These are phyloP conservation scores for Heteropelma amictum DNA, from an alignment of 2,888 invertebrate genomes.

Conservation along the genomic window DNA sequence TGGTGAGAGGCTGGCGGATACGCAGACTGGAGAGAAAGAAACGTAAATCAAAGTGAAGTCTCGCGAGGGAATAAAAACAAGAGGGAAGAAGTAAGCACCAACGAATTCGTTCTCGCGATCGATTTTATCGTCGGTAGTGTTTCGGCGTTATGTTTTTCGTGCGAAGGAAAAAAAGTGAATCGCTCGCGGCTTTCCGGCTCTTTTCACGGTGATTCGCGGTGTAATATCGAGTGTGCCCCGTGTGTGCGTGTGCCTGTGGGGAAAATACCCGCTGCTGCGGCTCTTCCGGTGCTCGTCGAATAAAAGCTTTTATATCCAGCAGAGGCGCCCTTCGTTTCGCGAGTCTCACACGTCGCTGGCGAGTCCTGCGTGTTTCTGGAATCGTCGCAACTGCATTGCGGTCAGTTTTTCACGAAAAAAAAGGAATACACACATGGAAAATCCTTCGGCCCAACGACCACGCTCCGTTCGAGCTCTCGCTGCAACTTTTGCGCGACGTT, in stretches of 20 bases:
- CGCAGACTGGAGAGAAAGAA: too few relatives aligned
- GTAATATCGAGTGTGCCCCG: slow-evolving; percentile 16
- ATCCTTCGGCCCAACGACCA: background rate
- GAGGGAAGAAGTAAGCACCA: too few relatives aligned
- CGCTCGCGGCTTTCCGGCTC: too few relatives aligned
- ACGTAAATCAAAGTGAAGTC: too few relatives aligned
- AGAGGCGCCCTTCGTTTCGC: slow-evolving; percentile 68
- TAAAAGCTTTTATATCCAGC: slow-evolving; percentile 57
- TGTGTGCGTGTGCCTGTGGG: slow-evolving; percentile 47
- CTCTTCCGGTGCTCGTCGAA: slow-evolving; percentile 70
- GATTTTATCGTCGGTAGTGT: too few relatives aligned
- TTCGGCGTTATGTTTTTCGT: too few relatives aligned
- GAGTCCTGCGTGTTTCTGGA: slow-evolving; percentile 66
- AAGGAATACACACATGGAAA: background rate
- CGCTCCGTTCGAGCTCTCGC: background rate
- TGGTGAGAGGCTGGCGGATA: too few relatives aligned
- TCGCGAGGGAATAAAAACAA: too few relatives aligned
- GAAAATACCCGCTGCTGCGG: slow-evolving; percentile 62
- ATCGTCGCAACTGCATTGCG: slow-evolving; percentile 71
- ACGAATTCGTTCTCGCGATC: too few relatives aligned
- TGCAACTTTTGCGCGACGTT: too few relatives aligned
- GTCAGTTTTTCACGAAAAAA: slow-evolving; percentile 62
- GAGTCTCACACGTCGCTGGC: slow-evolving; percentile 62
- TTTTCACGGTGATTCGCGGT: too few relatives aligned
- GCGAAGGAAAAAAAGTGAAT: too few relatives aligned